Base-by-base conservation (phyloP, 1,140 invertebrate genomes). In the Drosophila sp. region DNA sequence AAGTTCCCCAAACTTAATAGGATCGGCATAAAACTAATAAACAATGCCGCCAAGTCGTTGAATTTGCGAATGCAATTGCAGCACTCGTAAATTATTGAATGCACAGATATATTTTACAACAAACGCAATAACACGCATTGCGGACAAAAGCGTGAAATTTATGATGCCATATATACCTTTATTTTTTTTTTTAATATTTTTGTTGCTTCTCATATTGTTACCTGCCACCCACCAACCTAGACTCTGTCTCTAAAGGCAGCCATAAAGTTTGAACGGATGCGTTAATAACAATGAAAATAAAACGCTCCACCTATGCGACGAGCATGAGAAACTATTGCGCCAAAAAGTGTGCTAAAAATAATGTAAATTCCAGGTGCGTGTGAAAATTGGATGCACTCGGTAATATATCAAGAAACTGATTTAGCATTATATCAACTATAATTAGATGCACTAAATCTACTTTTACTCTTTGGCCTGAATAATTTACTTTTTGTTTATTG, bases 11-110 rank as follows among this genome's bases (percentile, higher is more conserved):
- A 66, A 70, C 64, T 77, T 72, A 82, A 82, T 82, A 61, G 75
- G 63, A 82, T 57, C 40, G 79, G 74, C 79, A 40, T 74, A 75
- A 66, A 74, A 78, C 75, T 78, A 78, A 82, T 82, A 78, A 65
- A 21, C 45, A 82, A 67, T 64, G 64, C 48, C 65, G 76, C 61
- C 56, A 69, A 76, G 62, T 77, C 57, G 76, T 71, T 72, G 74
- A 79, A 34, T 48, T 8, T 50, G 43, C 11, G 32, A 34, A 69
- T 62, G 58, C 77, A 83, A 83, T 83, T 79, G 76, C 66, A 79
- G 63, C 45, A 56, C 41, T 51, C 53, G 79, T 82, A 76, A 78
- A 72, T 76, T 83, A 76, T 72, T 71, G 51, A 25, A 32, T 34
- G 25, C 32, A 8, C 41, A 48, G 18, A 58, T 51, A 61, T 43